These are phyloP conservation scores for Arctia plantaginis DNA, from an alignment of 2,888 invertebrate species.

Conservation along the genomic window DNA sequence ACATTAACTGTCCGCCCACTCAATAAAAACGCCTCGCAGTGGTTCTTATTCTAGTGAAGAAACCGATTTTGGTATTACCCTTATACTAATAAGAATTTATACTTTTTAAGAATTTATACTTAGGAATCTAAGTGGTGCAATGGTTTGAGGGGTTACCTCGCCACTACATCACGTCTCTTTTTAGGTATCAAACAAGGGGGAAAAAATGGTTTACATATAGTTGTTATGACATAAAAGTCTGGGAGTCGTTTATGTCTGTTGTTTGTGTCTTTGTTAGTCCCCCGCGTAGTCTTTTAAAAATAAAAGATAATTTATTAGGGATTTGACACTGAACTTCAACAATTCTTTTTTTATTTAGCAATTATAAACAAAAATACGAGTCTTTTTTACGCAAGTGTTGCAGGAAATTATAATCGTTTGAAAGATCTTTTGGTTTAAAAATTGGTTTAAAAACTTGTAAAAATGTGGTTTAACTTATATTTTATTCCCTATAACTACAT, in stretches of 20 bases:
- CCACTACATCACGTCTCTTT: too few relatives aligned
- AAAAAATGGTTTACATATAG: too few relatives aligned
- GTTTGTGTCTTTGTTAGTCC: too few relatives aligned
- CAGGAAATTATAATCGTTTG: not conserved
- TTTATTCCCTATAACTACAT: not conserved
- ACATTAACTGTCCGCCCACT: constrained; percentile 38
- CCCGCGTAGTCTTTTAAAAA: not conserved
- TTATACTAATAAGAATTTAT: too few relatives aligned
- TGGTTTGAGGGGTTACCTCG: not conserved
- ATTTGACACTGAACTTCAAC: not conserved
- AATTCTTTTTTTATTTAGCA: not conserved
- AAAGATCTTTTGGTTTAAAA: not conserved
- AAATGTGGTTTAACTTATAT: too few relatives aligned
- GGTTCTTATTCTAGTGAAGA: constrained; percentile 6
- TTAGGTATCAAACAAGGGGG: not conserved
- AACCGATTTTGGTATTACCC: not conserved
- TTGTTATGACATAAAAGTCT: too few relatives aligned
- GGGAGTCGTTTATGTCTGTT: too few relatives aligned
- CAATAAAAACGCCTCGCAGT: constrained; percentile 3
- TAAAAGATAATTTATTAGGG: not conserved
- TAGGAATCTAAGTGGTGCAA: not conserved
- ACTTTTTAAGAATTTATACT: too few relatives aligned
- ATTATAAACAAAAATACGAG: not conserved
- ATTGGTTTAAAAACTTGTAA: too few relatives aligned
- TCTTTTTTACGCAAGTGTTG: not conserved